phyloP scores from a whole-genome alignment of 2,888 invertebrate genomes.

The Himalopsyche anomala region DNA sequence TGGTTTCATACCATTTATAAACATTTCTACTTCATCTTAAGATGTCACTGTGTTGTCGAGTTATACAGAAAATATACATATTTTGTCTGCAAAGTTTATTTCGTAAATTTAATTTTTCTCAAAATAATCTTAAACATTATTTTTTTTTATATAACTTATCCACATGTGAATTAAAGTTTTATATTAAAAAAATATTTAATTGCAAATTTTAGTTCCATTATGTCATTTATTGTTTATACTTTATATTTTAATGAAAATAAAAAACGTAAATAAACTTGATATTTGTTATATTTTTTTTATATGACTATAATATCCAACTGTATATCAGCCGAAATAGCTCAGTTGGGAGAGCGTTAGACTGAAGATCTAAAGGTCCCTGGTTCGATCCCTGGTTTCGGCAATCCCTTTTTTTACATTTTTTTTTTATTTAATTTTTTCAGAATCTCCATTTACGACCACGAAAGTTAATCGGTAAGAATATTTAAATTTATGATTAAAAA shows the following conservation, averaged over 20 bases:
- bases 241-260: no score
- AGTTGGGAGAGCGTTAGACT: slow-evolving; percentile 82
- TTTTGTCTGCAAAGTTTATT: no score
- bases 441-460: background rate
- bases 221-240: no score
- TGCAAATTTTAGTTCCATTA: no score
- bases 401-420: slow-evolving; percentile 45
- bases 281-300: background rate
- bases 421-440: slow-evolving; percentile 42
- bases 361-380: slow-evolving; percentile 85
- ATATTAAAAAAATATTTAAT: no score
- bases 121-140: no score
- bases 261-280: background rate
- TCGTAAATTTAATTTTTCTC: no score
- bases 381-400: slow-evolving; percentile 85
- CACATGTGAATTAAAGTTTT: no score
- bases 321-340: slow-evolving; percentile 80
- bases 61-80: no score
- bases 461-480: background rate
- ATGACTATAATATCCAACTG: background rate
- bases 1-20: no score
- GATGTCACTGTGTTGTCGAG: background rate
- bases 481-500: background rate
- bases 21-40: background rate
- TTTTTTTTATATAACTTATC: no score